Evolutionary conservation across 2,888 invertebrate genomes (phyloP).

Genomic region (Melanotus villosus): DNA sequence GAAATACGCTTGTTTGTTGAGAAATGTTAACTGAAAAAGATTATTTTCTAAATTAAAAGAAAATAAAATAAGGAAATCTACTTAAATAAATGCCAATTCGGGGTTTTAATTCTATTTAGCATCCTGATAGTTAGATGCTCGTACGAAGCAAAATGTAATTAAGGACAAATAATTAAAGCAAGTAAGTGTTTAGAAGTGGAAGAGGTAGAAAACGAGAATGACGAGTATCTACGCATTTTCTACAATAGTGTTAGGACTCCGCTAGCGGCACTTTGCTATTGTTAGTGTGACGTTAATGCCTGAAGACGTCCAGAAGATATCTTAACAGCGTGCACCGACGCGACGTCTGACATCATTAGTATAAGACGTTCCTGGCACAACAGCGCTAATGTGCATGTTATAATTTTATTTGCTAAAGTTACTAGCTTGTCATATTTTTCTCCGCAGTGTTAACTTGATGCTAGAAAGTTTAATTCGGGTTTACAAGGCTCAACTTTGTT

Average conservation of each 20-base stretch:
- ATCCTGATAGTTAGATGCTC: too few relatives aligned
- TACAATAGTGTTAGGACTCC: not conserved
- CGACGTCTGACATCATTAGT: slow-evolving; percentile 57
- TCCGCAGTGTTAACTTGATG: slow-evolving; percentile 17
- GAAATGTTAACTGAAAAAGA: too few relatives aligned
- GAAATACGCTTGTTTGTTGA: too few relatives aligned
- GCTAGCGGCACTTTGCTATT: slow-evolving; percentile 47
- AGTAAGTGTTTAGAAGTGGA: too few relatives aligned
- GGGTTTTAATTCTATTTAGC: too few relatives aligned
- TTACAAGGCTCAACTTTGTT: not conserved
- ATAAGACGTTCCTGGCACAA: slow-evolving; percentile 48
- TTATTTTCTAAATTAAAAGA: too few relatives aligned
- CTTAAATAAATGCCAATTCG: too few relatives aligned
- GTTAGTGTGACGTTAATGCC: slow-evolving; percentile 52
- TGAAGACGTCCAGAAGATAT: slow-evolving; percentile 53
- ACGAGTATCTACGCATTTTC: slow-evolving; percentile 1
- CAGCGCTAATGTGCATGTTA: slow-evolving; percentile 58
- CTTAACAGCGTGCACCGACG: slow-evolving; percentile 50
- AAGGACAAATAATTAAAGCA: too few relatives aligned
- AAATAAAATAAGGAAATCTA: too few relatives aligned
- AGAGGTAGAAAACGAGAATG: too few relatives aligned
- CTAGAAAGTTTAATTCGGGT: slow-evolving; percentile 23
- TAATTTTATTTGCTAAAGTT: slow-evolving; percentile 56
- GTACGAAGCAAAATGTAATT: too few relatives aligned
- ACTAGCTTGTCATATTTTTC: slow-evolving; percentile 32